Evolutionary conservation across 2,113 vertebrate species (phyloP), one percentile per base, ranked within the genome.

Genomic region (Toxostoma redivivum): DNA sequence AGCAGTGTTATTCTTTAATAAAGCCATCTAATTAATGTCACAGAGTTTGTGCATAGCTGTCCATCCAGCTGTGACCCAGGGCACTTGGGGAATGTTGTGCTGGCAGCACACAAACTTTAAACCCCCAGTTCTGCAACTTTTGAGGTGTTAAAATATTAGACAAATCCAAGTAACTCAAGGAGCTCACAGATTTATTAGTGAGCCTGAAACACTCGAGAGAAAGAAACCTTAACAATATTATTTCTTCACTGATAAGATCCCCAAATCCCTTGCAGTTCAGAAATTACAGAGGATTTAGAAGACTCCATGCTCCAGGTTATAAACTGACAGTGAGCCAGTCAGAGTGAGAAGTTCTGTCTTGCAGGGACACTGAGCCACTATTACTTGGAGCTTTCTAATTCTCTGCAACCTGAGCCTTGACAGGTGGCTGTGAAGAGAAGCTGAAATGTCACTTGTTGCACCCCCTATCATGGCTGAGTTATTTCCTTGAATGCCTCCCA

Each of bases 201-300:
- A 93, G 44, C 83, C 72, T 24, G 31, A 90, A 93, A 88, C 76
- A 53, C 80, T 93, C 60, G 10, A 20, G 65, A 56, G 86, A 61
- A 74, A 76, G 80, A 61, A 90, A 71, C 62, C 48, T 66, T 78
- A 91, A 88, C 88, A 88, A 51, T 81, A 81, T 95, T 81, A 93
- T 94, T 96, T 86, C 69, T 60, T 78, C 56, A 8, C 64, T 61
- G 92, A 96, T 96, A 97, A 95, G 61, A 86, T 64, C 51, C 61
- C 28, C 92, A 92, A 97, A 94, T 93, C 94, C 88, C 72, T 91
- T 45, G 69, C 77, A 72, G 85, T 35, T 91, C 86, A 86, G 47
- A 96, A 96, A 95, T 95, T 92, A 93, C 90, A 76, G 92, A 74
- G 82, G 92, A 88, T 95, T 97, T 96, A 76, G 93, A 90, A 81